A percentile compares a stretch with the other conserved stretches of the same genome.
Conservation (phyloP, 1,140 invertebrate genomes). For the Andrena cerasifolii region DNA sequence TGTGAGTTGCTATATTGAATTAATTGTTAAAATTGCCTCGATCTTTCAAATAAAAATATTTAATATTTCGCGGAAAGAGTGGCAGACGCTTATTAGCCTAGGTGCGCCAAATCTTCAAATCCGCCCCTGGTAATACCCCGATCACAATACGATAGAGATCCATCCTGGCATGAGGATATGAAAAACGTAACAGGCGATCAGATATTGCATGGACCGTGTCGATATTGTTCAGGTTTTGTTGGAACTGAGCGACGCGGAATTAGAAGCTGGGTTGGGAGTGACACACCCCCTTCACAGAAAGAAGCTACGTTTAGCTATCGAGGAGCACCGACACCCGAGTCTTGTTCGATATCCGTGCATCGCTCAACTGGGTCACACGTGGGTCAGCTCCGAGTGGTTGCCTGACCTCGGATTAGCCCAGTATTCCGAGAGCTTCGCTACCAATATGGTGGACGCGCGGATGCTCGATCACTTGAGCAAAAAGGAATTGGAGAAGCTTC, state of each 20-base stretch:
- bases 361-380: constrained; percentile 92
- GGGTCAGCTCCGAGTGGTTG: constrained; percentile 96
- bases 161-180: too few relatives aligned
- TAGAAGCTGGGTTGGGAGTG: constrained; percentile 93
- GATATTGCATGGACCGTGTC: too few relatives aligned
- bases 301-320: constrained; percentile 96
- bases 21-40: too few relatives aligned
- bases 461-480: constrained; percentile 96
- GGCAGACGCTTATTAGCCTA: too few relatives aligned
- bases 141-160: too few relatives aligned
- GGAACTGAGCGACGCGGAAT: constrained; percentile 93
- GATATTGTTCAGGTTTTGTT: constrained; percentile 87
- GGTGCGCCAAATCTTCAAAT: too few relatives aligned
- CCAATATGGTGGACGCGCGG: constrained; percentile 95
- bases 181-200: too few relatives aligned
- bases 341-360: constrained; percentile 93
- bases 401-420: constrained; percentile 93
- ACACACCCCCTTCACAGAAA: constrained; percentile 95
- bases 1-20: too few relatives aligned
- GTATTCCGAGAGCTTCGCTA: constrained; percentile 93
- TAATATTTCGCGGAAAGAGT: too few relatives aligned
- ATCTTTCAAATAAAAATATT: too few relatives aligned
- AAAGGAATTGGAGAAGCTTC: constrained; percentile 96
- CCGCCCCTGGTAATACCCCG: too few relatives aligned
- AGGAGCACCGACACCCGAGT: constrained; percentile 93